A percentile compares a stretch with the other conserved stretches of the same genome.
These are phyloP conservation scores for Cossypha niveicapilla DNA, from an alignment of 2,797 vertebrate species.

Conservation along the genomic window DNA sequence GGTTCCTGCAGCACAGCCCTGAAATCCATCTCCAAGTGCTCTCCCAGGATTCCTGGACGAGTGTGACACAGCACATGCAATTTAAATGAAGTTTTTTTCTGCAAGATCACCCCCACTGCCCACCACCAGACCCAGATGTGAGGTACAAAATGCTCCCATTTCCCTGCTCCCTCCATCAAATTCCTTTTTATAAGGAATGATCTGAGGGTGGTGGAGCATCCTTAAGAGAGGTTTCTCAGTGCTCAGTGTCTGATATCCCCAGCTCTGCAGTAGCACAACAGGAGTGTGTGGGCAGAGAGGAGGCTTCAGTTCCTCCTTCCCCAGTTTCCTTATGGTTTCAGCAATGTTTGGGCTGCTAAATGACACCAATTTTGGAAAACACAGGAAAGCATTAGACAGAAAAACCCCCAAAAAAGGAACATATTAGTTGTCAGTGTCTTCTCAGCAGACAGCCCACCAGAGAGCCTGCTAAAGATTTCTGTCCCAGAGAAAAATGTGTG, in stretches of 20 bases:
- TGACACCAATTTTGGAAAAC: neutral
- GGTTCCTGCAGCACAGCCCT: neutral
- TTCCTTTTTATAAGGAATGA: fast-evolving
- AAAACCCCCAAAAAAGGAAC: neutral
- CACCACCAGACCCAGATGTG: neutral
- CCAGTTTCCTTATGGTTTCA: neutral
- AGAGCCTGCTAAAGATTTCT: neutral
- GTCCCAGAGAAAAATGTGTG: neutral
- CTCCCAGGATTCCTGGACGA: neutral
- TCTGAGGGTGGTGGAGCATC: neutral
- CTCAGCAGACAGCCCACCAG: neutral
- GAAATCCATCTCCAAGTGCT: neutral
- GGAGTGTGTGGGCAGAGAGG: neutral
- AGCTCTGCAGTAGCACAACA: neutral
- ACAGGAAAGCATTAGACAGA: neutral
- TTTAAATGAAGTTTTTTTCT: neutral
- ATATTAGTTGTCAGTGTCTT: neutral
- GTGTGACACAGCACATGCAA: fast-evolving
- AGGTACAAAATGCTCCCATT: neutral
- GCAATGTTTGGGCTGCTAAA: neutral
- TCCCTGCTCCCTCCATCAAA: neutral
- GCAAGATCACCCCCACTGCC: fast-evolving
- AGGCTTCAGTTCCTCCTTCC: neutral
- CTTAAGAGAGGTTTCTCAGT: neutral
- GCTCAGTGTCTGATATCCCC: neutral